A percentile compares a stretch with the other conserved stretches of the same genome.
phyloP scores from a whole-genome alignment of 2,888 invertebrate genomes.

The Drosophila subquinaria region DNA sequence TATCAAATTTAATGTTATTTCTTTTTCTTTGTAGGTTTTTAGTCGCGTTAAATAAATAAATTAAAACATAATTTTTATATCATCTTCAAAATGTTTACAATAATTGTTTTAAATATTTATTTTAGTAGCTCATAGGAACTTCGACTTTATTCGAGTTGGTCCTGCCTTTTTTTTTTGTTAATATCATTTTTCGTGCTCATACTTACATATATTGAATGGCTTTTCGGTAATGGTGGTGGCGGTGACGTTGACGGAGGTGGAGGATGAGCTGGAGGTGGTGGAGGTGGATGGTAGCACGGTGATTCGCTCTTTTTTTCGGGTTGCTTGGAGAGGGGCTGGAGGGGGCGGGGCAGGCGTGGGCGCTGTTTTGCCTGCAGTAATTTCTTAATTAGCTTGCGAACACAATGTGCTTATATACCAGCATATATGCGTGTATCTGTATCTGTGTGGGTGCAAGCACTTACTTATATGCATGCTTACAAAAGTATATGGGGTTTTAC shows the following conservation, averaged over 20 bases:
- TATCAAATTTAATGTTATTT: too few relatives aligned
- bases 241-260: background rate
- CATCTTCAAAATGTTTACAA: background rate
- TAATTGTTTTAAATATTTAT: background rate
- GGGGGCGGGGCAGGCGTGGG: constrained; percentile 28
- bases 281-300: constrained; percentile 10
- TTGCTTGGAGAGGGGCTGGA: constrained; percentile 1
- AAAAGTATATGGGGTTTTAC: background rate
- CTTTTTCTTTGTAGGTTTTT: too few relatives aligned
- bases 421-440: constrained; percentile 23
- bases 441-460: constrained; percentile 6
- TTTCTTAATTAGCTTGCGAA: constrained; percentile 83
- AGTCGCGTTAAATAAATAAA: too few relatives aligned
- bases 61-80: too few relatives aligned
- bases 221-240: constrained; percentile 64
- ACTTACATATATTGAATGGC: constrained; percentile 67
- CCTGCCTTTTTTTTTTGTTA: constrained; percentile 50
- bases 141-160: constrained; percentile 35
- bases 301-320: constrained; percentile 20
- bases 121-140: constrained; percentile 35
- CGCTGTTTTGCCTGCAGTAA: constrained; percentile 81
- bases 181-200: constrained; percentile 67
- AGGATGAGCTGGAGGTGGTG: too few relatives aligned
- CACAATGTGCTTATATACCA: constrained; percentile 76
- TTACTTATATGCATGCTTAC: constrained; percentile 6